These are phyloP conservation scores for Australoheros scitulus DNA, from an alignment of 2,113 vertebrate genomes.

Conservation along the genomic window DNA sequence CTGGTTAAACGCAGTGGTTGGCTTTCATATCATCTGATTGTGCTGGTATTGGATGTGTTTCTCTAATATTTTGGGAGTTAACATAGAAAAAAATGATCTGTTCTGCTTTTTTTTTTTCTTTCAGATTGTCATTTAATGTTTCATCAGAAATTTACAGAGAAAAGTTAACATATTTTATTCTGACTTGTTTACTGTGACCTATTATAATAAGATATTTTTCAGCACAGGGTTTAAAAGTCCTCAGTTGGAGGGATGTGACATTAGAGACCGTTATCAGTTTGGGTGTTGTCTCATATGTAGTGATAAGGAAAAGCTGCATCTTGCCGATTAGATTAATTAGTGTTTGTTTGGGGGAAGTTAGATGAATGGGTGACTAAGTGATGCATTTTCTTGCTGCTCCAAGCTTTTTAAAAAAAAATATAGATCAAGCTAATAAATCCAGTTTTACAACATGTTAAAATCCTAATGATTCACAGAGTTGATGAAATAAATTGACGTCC, in stretches of 20 bases:
- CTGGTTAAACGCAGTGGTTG: neutral
- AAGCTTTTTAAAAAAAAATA: neutral
- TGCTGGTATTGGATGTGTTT: neutral
- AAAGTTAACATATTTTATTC: neutral
- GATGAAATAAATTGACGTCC: neutral
- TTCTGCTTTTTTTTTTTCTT: neutral
- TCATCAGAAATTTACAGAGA: neutral
- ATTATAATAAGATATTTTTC: neutral
- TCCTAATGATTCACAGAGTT: constrained; percentile 4
- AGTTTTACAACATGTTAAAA: constrained; percentile 15
- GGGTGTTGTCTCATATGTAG: constrained; percentile 66
- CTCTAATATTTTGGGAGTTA: neutral
- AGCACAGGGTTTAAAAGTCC: neutral
- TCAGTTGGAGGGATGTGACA: constrained; percentile 10
- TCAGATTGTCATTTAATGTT: neutral
- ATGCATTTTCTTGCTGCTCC: neutral
- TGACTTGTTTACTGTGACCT: neutral
- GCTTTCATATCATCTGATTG: neutral
- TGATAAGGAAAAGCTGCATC: constrained; percentile 62
- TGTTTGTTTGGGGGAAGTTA: neutral
- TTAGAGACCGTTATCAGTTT: constrained; percentile 50
- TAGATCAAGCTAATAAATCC: neutral
- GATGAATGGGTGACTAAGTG: neutral
- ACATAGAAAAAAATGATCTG: neutral
- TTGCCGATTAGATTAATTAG: constrained; percentile 55